phyloP scores from a whole-genome alignment of 2,797 vertebrate species.

The Mycteria americana region DNA sequence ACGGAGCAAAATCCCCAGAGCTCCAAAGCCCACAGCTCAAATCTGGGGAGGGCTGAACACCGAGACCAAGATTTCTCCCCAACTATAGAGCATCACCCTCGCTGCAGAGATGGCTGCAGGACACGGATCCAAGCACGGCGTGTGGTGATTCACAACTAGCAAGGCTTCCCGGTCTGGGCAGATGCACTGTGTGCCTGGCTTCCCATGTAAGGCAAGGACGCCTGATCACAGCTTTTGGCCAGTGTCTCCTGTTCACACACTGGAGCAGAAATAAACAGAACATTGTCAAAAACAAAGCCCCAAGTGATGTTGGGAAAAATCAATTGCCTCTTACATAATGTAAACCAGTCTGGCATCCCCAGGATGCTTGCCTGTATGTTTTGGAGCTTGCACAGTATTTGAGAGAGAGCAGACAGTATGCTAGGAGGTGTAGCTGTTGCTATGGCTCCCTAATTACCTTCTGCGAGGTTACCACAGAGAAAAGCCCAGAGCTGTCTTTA shows the following conservation, averaged over 20 bases:
- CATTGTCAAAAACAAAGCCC: neutral
- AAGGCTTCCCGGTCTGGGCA: neutral
- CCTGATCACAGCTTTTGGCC: neutral
- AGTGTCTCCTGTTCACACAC: neutral
- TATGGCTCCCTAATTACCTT: constrained; percentile 39
- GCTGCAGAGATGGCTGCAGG: neutral
- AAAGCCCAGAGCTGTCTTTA: constrained; percentile 11
- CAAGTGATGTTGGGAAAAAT: neutral
- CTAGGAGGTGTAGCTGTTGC: constrained; percentile 20
- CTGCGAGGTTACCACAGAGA: neutral
- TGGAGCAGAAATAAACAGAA: neutral
- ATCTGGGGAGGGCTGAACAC: neutral
- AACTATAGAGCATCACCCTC: neutral
- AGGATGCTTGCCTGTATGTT: neutral
- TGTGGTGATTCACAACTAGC: neutral
- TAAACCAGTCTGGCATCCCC: neutral
- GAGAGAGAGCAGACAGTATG: neutral
- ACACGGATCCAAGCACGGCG: rapidly evolving
- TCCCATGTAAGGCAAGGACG: neutral
- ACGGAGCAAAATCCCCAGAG: neutral
- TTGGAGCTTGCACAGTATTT: neutral
- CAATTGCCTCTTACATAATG: neutral
- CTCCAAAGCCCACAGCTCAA: neutral
- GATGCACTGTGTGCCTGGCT: neutral
- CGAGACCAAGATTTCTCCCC: neutral